Percentiles rank a stretch among this genome's conserved stretches.
phyloP scores from a whole-genome alignment of 2,888 invertebrate genomes.

The Slavum lentiscoides region DNA sequence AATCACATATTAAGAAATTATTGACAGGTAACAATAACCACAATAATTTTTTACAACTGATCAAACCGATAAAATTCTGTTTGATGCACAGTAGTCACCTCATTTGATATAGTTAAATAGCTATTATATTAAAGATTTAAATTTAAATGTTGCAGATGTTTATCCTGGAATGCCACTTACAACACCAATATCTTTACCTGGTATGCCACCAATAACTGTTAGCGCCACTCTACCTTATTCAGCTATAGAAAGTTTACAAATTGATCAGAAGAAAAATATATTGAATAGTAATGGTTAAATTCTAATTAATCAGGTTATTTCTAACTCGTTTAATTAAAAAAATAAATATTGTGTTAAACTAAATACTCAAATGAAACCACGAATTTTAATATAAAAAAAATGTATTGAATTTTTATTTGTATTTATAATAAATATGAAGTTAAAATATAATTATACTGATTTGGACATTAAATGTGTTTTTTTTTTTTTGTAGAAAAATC shows the following conservation, averaged over 20 bases:
- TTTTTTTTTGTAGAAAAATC: not conserved
- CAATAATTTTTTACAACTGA: no score
- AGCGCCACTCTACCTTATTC: slow-evolving; percentile 71
- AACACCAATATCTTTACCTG: slow-evolving; percentile 73
- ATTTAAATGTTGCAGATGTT: slow-evolving; percentile 33
- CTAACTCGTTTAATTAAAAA: slow-evolving; percentile 20
- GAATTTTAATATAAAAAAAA: slow-evolving; percentile 40
- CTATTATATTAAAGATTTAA: not conserved
- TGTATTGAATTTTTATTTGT: slow-evolving; percentile 33
- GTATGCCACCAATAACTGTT: slow-evolving; percentile 80
- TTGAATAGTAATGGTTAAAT: slow-evolving; percentile 34
- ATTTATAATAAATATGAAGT: slow-evolving; percentile 6
- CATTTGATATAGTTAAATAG: no score
- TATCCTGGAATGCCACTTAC: slow-evolving; percentile 62
- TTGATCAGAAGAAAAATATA: slow-evolving; percentile 54
- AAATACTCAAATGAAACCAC: slow-evolving; percentile 25
- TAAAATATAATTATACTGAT: slow-evolving; percentile 26
- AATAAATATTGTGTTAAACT: not conserved
- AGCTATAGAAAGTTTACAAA: slow-evolving; percentile 63
- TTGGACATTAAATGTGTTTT: not conserved
- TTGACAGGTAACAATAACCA: no score
- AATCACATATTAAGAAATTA: no score
- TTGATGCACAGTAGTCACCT: no score
- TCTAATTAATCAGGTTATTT: slow-evolving; percentile 24
- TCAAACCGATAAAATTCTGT: no score